Evolutionary conservation across 30 jellyfish, hydroid and myxozoan species (phyloP), one percentile per base, ranked within the genome.

Genomic region (Aurelia sp.): DNA sequence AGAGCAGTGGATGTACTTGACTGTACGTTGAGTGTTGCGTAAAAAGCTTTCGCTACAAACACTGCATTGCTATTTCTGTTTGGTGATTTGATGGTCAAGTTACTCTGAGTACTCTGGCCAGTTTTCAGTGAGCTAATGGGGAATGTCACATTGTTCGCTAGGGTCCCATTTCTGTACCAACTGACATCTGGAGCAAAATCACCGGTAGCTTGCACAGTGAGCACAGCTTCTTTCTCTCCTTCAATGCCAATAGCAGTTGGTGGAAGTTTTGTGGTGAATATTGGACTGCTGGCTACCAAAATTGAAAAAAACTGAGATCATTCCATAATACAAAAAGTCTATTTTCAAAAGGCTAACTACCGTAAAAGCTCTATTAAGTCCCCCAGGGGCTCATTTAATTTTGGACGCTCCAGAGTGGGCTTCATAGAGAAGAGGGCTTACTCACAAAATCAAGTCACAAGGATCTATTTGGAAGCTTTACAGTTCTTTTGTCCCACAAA

Each of bases 81-180:
- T 84, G 93, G 87, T n/a, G 76, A 66, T 48, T 3, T 51, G 65
- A 84, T 72, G 16, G 93, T 84, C 55, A 84, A 50, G n/a, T 21
- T 84, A 58, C 93, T 84, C 47, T 72, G 82, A 5, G 30, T 67
- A 72, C 16, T 62, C 16, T 13, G 72, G 0, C 76, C 75, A 10
- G 44, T 23, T 41, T 17, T 15, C 22, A 41, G 35, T 62, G 87
- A 48, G 17, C 67, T 58, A 1, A 51, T 55, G 8, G 67, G 74
- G 47, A 11, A 83, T n/a, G n/a, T 57, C 22, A 76, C 22, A 13
- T 35, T 33, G 51, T 63, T 73, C 55, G 71, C 87, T 7, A 62
- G 41, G 82, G 33, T 63, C 47, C 62, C 84, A 51, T 84, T 73
- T 33, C 64, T 73, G 55, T 71, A 61, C 93, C 93, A 84, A 17